phyloP scores from a whole-genome alignment of 2,888 invertebrate species.

The Orthonevra nobilis region DNA sequence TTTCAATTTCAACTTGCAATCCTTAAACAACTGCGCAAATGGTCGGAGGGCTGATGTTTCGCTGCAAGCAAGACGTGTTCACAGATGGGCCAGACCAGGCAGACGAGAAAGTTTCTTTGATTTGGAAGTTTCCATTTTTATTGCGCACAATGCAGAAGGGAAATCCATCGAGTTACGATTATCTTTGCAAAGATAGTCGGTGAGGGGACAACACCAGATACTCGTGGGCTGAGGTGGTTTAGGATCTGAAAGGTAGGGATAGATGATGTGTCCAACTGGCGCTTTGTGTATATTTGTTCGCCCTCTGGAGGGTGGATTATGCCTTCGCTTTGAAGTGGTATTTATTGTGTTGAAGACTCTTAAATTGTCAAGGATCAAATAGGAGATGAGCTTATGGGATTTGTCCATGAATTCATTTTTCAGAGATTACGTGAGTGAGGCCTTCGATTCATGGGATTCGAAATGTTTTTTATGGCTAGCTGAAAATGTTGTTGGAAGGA shows the following conservation, averaged over 20 bases:
- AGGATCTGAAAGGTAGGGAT: slow-evolving; percentile 28
- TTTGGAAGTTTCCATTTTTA: slow-evolving; percentile 59
- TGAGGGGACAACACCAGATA: background rate
- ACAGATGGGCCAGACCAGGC: too few relatives aligned
- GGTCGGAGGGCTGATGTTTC: too few relatives aligned
- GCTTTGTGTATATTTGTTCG: slow-evolving; percentile 11
- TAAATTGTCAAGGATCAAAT: slow-evolving; percentile 70
- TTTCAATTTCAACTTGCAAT: slow-evolving; percentile 60
- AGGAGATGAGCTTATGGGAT: slow-evolving; percentile 65
- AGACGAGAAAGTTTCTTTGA: slow-evolving; percentile 51
- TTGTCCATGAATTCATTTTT: slow-evolving; percentile 66
- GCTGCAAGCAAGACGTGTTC: too few relatives aligned
- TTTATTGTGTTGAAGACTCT: slow-evolving; percentile 69
- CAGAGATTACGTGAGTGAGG: slow-evolving; percentile 60
- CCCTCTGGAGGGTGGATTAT: slow-evolving; percentile 50
- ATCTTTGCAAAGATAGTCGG: slow-evolving; percentile 49
- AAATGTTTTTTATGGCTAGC: slow-evolving; percentile 29
- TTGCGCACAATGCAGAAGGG: slow-evolving; percentile 20
- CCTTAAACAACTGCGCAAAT: slow-evolving; percentile 42
- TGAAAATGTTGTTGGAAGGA: background rate
- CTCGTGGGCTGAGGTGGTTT: slow-evolving; percentile 6
- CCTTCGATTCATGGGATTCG: slow-evolving; percentile 63
- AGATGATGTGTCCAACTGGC: slow-evolving; percentile 46
- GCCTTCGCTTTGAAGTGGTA: slow-evolving; percentile 66
- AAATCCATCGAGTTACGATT: slow-evolving; percentile 60